Evolutionary conservation across 2,797 vertebrate genomes (phyloP).

Genomic region (Otolemur crassicaudatus): DNA sequence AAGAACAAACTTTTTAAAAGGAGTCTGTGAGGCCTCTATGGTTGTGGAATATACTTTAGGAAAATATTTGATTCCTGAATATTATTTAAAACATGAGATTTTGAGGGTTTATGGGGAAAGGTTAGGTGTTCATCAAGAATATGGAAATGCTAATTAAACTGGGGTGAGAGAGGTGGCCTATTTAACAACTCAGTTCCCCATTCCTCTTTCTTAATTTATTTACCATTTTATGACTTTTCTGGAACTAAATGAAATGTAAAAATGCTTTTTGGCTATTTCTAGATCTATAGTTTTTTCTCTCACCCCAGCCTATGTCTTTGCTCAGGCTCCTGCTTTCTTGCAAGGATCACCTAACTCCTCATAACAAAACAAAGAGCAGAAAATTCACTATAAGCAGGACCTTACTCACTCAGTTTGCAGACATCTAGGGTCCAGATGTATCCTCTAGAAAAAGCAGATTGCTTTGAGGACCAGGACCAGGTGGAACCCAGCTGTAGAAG

Average conservation of each 20-base stretch:
- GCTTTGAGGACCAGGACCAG: neutral
- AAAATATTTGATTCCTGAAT: conserved; percentile 50
- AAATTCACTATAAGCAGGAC: neutral
- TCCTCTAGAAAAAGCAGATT: neutral
- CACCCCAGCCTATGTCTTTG: neutral
- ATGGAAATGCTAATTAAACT: conserved; percentile 48
- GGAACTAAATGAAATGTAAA: conserved; percentile 13
- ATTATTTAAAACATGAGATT: conserved; percentile 45
- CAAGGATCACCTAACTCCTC: neutral
- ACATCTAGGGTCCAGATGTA: neutral
- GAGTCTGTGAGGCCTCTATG: neutral
- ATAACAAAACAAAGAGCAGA: neutral
- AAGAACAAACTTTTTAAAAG: conserved; percentile 52
- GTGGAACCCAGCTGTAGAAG: neutral
- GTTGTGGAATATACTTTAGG: neutral
- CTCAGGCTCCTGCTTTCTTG: conserved; percentile 2
- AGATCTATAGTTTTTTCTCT: neutral
- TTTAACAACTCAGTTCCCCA: conserved; percentile 40
- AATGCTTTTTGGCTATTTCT: conserved; percentile 41
- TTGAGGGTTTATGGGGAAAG: conserved; percentile 22
- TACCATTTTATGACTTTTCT: conserved; percentile 38
- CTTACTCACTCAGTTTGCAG: neutral
- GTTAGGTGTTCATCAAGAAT: neutral
- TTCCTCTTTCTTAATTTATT: conserved; percentile 59
- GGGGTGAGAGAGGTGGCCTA: neutral